Conservation (phyloP, 1,140 invertebrate species). For the Batillaria attramentaria region DNA sequence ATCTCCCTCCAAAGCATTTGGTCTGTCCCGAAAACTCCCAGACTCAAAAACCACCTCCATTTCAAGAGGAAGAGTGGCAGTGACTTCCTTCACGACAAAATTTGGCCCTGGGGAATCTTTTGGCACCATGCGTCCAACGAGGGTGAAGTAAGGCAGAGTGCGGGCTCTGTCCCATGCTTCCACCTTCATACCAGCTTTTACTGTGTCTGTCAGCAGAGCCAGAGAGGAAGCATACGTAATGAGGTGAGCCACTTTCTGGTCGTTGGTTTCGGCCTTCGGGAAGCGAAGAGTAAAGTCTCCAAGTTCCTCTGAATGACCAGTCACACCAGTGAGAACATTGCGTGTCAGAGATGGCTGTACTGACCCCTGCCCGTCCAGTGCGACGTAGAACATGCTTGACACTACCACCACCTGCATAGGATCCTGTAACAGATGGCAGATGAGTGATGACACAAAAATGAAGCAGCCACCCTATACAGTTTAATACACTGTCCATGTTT, state of each 20-base stretch:
- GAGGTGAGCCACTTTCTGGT: conserved; percentile 70
- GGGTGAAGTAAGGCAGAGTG: conserved; percentile 68
- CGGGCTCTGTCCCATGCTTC: conserved; percentile 69
- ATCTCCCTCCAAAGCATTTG: conserved; percentile 76
- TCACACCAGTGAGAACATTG: conserved; percentile 78
- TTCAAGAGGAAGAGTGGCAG: conserved; percentile 85
- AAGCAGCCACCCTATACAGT: no score
- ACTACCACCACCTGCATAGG: conserved; percentile 54
- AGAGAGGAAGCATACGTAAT: conserved; percentile 77
- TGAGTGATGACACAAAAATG: not conserved
- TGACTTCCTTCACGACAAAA: conserved; percentile 84
- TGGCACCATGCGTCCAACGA: conserved; percentile 70
- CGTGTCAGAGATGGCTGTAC: conserved; percentile 72
- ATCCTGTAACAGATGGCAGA: conserved; percentile 44
- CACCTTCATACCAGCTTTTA: conserved; percentile 74
- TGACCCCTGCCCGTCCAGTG: conserved; percentile 65
- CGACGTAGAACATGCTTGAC: conserved; percentile 74
- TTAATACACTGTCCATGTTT: no score
- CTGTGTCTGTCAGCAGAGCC: conserved; percentile 84
- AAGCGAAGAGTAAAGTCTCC: conserved; percentile 81
- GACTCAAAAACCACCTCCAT: conserved; percentile 91
- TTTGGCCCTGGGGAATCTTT: conserved; percentile 76
- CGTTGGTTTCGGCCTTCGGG: conserved; percentile 75
- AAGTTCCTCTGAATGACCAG: conserved; percentile 83
- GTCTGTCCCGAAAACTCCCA: conserved; percentile 76